Evolutionary conservation across 1,140 invertebrate species (phyloP).

Genomic region (Saxidomus purpurata): DNA sequence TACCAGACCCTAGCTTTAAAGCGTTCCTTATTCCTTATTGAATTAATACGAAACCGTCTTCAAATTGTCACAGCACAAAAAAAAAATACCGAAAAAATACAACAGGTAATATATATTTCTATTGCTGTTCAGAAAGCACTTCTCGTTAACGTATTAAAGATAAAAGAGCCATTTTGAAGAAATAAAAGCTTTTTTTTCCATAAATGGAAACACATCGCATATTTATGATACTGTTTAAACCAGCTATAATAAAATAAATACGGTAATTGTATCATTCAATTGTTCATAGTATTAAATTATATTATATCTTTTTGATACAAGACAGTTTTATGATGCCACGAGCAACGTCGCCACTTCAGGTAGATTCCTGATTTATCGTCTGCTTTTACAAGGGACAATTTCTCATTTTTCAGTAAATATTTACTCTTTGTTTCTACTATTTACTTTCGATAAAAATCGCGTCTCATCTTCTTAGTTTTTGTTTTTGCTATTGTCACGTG

Average conservation of each 20-base stretch:
- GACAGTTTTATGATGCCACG: constrained; percentile 23
- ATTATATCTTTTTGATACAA: constrained; percentile 38
- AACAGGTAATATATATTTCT: too few relatives aligned
- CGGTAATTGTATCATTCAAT: constrained; percentile 9
- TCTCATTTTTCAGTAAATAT: constrained; percentile 41
- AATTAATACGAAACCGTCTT: too few relatives aligned
- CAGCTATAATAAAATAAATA: constrained; percentile 44
- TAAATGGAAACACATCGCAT: neutral
- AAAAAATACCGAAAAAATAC: too few relatives aligned
- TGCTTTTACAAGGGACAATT: constrained; percentile 32
- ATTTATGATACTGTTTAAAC: constrained; percentile 34
- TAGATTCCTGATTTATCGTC: neutral
- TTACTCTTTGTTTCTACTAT: constrained; percentile 31
- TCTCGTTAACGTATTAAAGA: neutral
- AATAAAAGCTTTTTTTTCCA: neutral
- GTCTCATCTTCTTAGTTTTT: constrained; percentile 5
- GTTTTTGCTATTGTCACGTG: neutral
- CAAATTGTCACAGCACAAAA: too few relatives aligned
- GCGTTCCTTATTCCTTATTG: too few relatives aligned
- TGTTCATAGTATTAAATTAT: constrained; percentile 42
- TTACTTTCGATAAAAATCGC: constrained; percentile 37
- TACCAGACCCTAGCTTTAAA: too few relatives aligned
- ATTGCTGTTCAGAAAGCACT: too few relatives aligned
- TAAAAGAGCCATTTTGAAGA: neutral
- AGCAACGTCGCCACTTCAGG: neutral